Conservation (phyloP, 2,888 invertebrate species). For the Alviniconcha strummeri region DNA sequence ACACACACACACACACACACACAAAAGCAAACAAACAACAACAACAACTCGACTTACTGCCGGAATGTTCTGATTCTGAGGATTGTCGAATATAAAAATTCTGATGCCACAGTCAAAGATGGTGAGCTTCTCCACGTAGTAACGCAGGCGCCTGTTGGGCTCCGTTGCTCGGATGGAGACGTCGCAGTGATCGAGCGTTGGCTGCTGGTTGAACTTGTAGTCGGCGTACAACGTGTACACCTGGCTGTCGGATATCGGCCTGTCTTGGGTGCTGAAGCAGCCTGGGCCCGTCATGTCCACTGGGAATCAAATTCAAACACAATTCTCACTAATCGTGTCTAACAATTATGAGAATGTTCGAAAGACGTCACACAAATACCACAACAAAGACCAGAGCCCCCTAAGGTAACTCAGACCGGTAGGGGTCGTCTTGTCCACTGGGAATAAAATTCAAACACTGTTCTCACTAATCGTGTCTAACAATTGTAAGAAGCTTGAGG, state of each 20-base stretch:
- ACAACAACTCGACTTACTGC: background rate
- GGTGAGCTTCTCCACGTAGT: conserved; percentile 12
- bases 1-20: background rate
- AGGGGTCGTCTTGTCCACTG: no score
- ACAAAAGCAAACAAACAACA: background rate
- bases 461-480: no score
- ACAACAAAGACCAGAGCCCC: no score
- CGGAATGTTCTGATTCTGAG: background rate
- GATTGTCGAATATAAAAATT: conserved; percentile 24
- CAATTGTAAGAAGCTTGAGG: no score
- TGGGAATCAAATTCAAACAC: background rate
- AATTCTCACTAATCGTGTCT: no score
- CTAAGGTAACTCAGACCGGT: no score
- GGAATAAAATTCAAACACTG: no score
- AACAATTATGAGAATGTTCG: no score
- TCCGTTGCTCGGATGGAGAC: conserved; percentile 3
- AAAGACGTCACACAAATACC: no score
- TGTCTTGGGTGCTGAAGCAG: background rate
- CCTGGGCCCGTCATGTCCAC: conserved; percentile 28
- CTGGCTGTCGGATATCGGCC: conserved; percentile 1
- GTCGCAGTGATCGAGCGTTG: conserved; percentile 23
- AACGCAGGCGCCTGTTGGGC: conserved; percentile 15
- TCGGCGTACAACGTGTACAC: conserved; percentile 25
- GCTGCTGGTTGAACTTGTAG: conserved; percentile 6
- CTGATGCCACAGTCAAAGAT: conserved; percentile 29